Conservation (phyloP, 2,113 vertebrate genomes). For the Actenoides lindsayi region DNA sequence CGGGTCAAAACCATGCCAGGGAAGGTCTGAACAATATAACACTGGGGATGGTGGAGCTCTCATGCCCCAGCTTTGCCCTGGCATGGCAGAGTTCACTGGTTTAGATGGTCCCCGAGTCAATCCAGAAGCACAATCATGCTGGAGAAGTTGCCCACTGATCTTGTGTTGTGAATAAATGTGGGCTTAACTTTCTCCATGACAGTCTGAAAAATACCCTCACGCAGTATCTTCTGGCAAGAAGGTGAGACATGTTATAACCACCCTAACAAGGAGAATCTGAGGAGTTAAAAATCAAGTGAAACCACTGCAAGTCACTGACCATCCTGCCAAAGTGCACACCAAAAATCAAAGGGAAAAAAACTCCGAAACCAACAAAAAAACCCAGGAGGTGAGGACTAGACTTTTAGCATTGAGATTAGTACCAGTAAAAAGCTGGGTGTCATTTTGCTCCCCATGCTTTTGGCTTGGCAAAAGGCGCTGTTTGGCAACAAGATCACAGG, state of each 20-base stretch:
- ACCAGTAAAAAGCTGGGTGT: neutral
- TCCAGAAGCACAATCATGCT: neutral
- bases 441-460: neutral
- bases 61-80: neutral
- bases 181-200: neutral
- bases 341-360: neutral
- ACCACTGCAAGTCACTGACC: neutral
- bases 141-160: neutral
- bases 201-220: neutral
- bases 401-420: neutral
- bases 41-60: neutral
- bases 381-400: neutral
- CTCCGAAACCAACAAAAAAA: neutral
- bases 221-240: neutral
- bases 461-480: slow-evolving; percentile 46
- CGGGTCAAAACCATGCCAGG: neutral
- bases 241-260: neutral
- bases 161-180: neutral
- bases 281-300: neutral
- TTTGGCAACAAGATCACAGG: slow-evolving; percentile 47
- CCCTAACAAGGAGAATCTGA: neutral
- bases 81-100: neutral
- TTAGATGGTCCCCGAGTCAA: neutral
- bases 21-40: neutral
- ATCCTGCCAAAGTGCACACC: neutral